phyloP scores from a whole-genome alignment of 2,113 vertebrate genomes.

The Lonchura striata region DNA sequence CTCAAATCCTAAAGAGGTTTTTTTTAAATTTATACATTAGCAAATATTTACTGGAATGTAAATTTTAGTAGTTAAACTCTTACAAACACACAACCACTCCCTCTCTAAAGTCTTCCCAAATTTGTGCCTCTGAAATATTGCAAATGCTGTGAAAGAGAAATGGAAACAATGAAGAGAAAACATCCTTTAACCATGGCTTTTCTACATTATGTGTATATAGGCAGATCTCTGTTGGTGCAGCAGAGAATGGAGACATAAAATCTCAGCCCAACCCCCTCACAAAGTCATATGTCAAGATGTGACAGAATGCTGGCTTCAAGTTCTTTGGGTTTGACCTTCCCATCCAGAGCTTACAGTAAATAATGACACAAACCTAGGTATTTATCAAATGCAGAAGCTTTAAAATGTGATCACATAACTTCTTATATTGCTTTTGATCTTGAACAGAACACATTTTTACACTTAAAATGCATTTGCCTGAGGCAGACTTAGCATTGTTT shows the following conservation, averaged over 20 bases:
- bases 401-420: background rate
- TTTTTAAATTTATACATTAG: background rate
- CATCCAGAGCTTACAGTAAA: background rate
- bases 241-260: background rate
- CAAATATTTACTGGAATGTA: background rate
- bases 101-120: background rate
- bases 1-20: background rate
- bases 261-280: background rate
- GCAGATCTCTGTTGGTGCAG: background rate
- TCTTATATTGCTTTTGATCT: background rate
- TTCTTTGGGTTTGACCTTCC: slow-evolving; percentile 11
- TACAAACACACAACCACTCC: background rate
- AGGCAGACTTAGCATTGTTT: background rate
- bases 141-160: background rate
- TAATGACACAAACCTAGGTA: background rate
- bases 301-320: background rate
- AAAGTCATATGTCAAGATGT: background rate
- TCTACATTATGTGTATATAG: background rate
- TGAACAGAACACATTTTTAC: background rate
- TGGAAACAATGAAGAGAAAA: background rate
- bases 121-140: background rate
- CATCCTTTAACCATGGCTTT: background rate
- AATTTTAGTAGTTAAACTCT: background rate
- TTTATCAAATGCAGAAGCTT: background rate
- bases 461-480: background rate